Base-by-base conservation (phyloP, 1,140 invertebrate species). In the Aphidius gifuensis region DNA sequence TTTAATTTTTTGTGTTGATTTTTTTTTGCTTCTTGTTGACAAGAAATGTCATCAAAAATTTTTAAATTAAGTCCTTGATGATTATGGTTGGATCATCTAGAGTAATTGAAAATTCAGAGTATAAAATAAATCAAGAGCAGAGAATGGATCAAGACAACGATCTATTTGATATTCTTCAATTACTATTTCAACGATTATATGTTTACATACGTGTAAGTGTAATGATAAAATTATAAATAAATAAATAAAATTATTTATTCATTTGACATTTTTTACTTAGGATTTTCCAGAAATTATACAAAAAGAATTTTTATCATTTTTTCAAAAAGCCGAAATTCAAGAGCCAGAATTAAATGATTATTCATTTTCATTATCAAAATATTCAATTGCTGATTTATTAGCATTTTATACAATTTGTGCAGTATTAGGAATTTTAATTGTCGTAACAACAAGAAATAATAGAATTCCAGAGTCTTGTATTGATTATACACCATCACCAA, bases 141-240 rank as follows among this genome's bases (percentile, higher is more conserved):
- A 66, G 46, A 32, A 74, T 76, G 73, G 67, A 68, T 6, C 69
- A 71, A 40, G 9, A 73, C 9, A 64, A 53, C 42, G 64, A 69
- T 45, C 53, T 68, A 54, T 74, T 64, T 48, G 62, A 70, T 50
- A 46, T 73, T 9, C 9, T 74, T 48, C 68, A 61, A 46, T 38
- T 71, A 42, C 67, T 74, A 45, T 23, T 67, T 49, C 51, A 47
- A 50, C 66, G 69, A 56, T 58, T 74, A 54, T 68, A 69, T 48
- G 66, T 68, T 62, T 74, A 69, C 48, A 32, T 76, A 58, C 67
- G 60, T 61, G 74, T 76, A 69, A 2, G 71, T 68, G 45, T 32
- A 53, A 58, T 6, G 8, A 51, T 32, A 6, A 5, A 9, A 49
- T 5, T 32, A 21, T 53, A 43, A 9, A 11, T 42, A n/a, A 42